These are phyloP conservation scores for Mycteria americana DNA, from an alignment of 2,797 vertebrate species.

Conservation along the genomic window DNA sequence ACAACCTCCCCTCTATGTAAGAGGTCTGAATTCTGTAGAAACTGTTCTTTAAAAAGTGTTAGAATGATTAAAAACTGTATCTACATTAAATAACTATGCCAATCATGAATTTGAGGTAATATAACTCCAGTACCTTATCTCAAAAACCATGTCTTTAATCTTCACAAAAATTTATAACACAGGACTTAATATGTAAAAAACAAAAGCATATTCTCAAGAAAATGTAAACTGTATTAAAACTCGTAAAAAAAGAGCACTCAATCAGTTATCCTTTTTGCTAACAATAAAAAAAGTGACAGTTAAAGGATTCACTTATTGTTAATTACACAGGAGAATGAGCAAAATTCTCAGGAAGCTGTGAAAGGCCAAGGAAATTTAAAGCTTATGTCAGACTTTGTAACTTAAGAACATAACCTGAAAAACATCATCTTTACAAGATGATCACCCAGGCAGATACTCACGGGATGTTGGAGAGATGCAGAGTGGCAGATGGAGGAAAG, in stretches of 20 bases:
- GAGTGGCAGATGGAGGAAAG: constrained; percentile 88
- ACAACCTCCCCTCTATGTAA: neutral
- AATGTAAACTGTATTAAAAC: neutral
- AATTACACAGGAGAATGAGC: neutral
- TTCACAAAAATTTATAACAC: neutral
- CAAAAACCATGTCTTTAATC: neutral
- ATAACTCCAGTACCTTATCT: neutral
- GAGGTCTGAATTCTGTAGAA: neutral
- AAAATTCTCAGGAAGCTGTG: neutral
- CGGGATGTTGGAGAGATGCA: constrained; percentile 94
- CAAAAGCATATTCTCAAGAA: neutral
- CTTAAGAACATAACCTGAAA: neutral
- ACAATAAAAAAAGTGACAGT: neutral
- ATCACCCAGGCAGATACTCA: constrained; percentile 70
- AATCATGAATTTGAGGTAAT: neutral
- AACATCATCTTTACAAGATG: neutral
- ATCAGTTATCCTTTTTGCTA: neutral
- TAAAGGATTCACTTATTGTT: neutral
- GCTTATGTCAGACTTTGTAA: neutral
- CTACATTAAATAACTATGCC: neutral
- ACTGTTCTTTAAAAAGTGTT: neutral
- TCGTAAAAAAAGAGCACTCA: neutral
- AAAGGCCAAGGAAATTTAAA: neutral
- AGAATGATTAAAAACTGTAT: neutral
- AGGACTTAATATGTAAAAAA: neutral